These are phyloP conservation scores for Periophthalmus magnuspinnatus DNA, from an alignment of 2,797 vertebrate species.

Conservation along the genomic window DNA sequence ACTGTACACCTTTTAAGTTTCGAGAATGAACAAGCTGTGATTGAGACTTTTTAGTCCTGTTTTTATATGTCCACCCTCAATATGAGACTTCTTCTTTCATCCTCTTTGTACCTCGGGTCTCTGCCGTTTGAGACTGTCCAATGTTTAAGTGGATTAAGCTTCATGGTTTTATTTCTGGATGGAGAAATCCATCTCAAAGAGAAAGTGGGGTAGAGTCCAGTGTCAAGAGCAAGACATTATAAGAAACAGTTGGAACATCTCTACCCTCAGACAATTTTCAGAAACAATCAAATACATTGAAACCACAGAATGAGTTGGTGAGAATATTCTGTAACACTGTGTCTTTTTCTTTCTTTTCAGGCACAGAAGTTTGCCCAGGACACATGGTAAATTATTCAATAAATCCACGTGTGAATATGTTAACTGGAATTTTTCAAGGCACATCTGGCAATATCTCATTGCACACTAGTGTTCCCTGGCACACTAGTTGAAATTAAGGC, in stretches of 20 bases:
- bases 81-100: background rate
- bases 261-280: background rate
- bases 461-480: too few relatives aligned
- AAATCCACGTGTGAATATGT: too few relatives aligned
- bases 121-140: slow-evolving; percentile 10
- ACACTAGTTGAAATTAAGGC: too few relatives aligned
- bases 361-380: too few relatives aligned
- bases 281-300: background rate
- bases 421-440: too few relatives aligned
- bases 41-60: background rate
- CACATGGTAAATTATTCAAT: too few relatives aligned
- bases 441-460: too few relatives aligned
- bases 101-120: background rate
- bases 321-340: too few relatives aligned
- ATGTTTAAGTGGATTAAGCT: slow-evolving; percentile 70
- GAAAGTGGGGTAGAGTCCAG: slow-evolving; percentile 62
- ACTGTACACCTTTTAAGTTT: background rate
- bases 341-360: too few relatives aligned
- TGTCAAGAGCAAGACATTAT: background rate
- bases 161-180: slow-evolving; percentile 77
- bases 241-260: background rate
- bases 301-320: too few relatives aligned
- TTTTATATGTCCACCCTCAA: background rate
- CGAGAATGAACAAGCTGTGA: background rate
- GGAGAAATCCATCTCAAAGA: slow-evolving; percentile 66